These are phyloP conservation scores for Galerucella calmariensis DNA, from an alignment of 2,888 invertebrate genomes.

Conservation along the genomic window DNA sequence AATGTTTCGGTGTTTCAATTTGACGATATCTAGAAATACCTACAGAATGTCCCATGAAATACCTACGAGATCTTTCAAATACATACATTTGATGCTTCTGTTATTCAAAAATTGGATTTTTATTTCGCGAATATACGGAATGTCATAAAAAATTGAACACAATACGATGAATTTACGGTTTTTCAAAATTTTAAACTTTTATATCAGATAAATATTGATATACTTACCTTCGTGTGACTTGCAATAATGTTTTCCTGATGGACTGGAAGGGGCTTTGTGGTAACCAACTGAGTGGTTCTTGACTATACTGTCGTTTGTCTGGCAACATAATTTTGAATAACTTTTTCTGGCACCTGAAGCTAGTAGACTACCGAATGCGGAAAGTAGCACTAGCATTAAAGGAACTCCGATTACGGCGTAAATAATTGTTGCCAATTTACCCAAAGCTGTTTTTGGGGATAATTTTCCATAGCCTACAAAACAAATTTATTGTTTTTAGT, in stretches of 20 bases:
- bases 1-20: too few relatives aligned
- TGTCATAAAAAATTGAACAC: too few relatives aligned
- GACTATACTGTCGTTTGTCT: constrained; percentile 48
- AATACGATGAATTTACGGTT: too few relatives aligned
- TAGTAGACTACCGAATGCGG: constrained; percentile 83
- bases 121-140: too few relatives aligned
- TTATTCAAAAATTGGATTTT: too few relatives aligned
- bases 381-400: constrained; percentile 85
- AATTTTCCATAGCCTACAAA: constrained; percentile 84
- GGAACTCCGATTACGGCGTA: constrained; percentile 91
- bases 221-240: constrained; percentile 52
- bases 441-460: constrained; percentile 84
- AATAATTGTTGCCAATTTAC: constrained; percentile 85
- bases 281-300: constrained; percentile 62
- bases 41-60: too few relatives aligned
- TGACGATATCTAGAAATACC: too few relatives aligned
- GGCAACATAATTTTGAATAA: constrained; percentile 68
- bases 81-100: too few relatives aligned
- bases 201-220: neutral
- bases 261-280: constrained; percentile 70
- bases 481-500: too few relatives aligned
- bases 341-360: constrained; percentile 81
- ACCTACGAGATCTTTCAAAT: too few relatives aligned
- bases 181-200: too few relatives aligned
- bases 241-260: constrained; percentile 65